These are phyloP conservation scores for Alcis repandata DNA, from an alignment of 2,888 invertebrate genomes.

Conservation along the genomic window DNA sequence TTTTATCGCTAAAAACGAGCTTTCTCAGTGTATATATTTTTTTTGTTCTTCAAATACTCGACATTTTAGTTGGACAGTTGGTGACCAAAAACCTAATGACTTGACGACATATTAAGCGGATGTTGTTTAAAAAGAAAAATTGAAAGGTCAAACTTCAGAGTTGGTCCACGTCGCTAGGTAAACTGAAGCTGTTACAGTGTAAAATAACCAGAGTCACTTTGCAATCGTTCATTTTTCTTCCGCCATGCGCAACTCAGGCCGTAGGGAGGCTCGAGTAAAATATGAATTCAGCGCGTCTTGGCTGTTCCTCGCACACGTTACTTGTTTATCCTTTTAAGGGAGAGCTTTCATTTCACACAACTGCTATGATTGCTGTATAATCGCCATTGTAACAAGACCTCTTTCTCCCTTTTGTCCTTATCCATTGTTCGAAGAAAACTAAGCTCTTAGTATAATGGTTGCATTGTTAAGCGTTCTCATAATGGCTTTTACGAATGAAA, in stretches of 20 bases:
- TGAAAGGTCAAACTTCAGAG: too few species aligned
- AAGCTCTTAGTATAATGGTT: slow-evolving; percentile 61
- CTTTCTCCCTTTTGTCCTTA: slow-evolving; percentile 46
- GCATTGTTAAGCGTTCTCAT: slow-evolving; percentile 68
- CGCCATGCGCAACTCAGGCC: slow-evolving; percentile 58
- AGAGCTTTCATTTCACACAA: slow-evolving; percentile 83
- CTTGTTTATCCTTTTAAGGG: slow-evolving; percentile 85
- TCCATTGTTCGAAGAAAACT: slow-evolving; percentile 42
- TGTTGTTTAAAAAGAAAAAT: too few species aligned
- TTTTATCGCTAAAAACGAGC: too few species aligned
- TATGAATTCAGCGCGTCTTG: slow-evolving; percentile 81
- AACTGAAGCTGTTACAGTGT: too few species aligned
- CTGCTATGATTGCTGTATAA: slow-evolving; percentile 84
- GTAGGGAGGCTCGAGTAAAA: slow-evolving; percentile 77
- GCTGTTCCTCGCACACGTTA: slow-evolving; percentile 84
- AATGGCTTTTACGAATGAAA: slow-evolving; percentile 69
- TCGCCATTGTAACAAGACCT: slow-evolving; percentile 65
- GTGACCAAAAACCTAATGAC: too few species aligned
- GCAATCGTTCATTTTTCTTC: slow-evolving; percentile 48
- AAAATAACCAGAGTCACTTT: slow-evolving; percentile 55
- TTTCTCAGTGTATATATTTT: too few species aligned
- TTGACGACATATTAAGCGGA: too few species aligned
- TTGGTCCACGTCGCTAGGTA: too few species aligned
- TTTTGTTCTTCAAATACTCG: too few species aligned
- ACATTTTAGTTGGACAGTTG: too few species aligned